These are phyloP conservation scores for Bergia puertoricense DNA, from an alignment of 92 coral and sea anemone genomes.

Conservation along the genomic window DNA sequence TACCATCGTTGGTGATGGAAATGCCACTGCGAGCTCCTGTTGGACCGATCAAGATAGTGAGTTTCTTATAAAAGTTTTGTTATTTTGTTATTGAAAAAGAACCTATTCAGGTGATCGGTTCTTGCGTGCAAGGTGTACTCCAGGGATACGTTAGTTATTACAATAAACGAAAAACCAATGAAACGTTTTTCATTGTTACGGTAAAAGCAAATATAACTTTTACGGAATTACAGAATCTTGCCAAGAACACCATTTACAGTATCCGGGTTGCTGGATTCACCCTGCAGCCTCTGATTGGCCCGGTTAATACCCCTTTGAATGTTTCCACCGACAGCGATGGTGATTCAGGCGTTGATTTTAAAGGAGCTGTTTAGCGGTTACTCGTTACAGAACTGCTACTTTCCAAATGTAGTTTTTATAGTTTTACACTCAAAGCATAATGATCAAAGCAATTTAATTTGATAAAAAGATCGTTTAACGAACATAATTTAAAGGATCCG, in stretches of 20 bases:
- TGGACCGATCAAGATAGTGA: conserved; percentile 55
- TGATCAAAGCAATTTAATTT: too few species aligned
- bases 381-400: too few species aligned
- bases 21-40: conserved; percentile 28
- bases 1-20: conserved; percentile 46
- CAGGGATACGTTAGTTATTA: conserved; percentile 72
- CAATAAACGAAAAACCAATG: conserved; percentile 43
- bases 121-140: conserved; percentile 53
- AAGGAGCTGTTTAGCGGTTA: too few species aligned
- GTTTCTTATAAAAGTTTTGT: too few species aligned
- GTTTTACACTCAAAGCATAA: too few species aligned
- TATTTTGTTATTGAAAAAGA: too few species aligned
- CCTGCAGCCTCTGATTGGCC: conserved; percentile 42
- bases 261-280: conserved; percentile 69
- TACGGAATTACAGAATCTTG: conserved; percentile 40
- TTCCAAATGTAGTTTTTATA: too few species aligned
- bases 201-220: conserved; percentile 26
- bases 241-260: conserved; percentile 72
- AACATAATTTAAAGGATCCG: too few species aligned
- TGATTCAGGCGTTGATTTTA: too few species aligned
- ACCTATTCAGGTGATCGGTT: too few species aligned
- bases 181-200: conserved; percentile 33
- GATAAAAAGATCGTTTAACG: too few species aligned
- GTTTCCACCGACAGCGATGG: not conserved
- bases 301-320: not conserved